Evolutionary conservation across 2,888 invertebrate species (phyloP), one percentile per base, ranked within the genome.

Genomic region (Bembecia ichneumoniformis): DNA sequence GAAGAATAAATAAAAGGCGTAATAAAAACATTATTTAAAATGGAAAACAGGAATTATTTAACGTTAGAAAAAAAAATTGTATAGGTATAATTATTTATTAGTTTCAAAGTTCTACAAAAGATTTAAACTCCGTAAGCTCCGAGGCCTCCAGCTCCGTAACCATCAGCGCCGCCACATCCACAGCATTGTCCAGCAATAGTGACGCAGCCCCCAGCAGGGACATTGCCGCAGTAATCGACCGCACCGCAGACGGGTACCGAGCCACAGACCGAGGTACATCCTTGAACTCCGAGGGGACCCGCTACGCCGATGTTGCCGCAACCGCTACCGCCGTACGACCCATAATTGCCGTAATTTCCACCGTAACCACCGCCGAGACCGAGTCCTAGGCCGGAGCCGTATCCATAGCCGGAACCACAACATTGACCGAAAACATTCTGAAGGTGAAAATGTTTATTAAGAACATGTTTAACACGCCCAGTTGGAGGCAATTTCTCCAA

Each of bases 211-310:
- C 55, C 60, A 16, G 72, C 64, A 7, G 65, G 62, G 7, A 72
- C 52, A 5, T 53, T 54, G 0, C 72, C 72, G 5, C 54, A 50
- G 54, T 66, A 68, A 28, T 55, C 46, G 1, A 72, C 67, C 16
- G 58, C 59, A 43, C 69, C 69, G 35, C 62, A 47, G 28, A 70
- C 62, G 5, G 69, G 70, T 11, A 70, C 64, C 36, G 60, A 58
- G 34, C 70, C 70, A 35, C 57, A 55, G 35, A 72, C 59, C n/a
- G 54, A 47, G 20, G 69, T 64, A 48, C 53, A 51, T 17, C 70
- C 71, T 40, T 14, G 13, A 2, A 40, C 40, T 2, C 13, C 11
- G 13, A 40, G 40, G 40, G 40, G 40, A n/a, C 40, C 40, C 4
- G 13, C n/a, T n/a, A 40, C 40, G 40, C 40, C 40, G 40, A 40